Evolutionary conservation across 1,140 invertebrate genomes (phyloP).

Genomic region (Meloidogyne floridensis): DNA sequence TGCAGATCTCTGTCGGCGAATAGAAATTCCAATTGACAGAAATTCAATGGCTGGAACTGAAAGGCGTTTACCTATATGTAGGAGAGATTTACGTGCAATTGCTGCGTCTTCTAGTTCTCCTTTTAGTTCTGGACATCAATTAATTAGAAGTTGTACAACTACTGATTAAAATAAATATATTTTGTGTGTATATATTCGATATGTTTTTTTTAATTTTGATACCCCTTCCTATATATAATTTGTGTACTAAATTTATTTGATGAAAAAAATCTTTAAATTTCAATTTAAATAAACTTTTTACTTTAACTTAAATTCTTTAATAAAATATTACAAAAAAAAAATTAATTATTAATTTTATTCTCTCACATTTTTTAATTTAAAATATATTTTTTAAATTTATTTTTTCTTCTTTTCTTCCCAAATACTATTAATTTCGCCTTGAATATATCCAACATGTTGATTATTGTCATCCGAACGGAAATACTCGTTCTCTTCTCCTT

Average conservation of each 20-base stretch:
- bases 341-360: too few species aligned
- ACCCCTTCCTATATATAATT: too few species aligned
- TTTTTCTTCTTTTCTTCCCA: neutral
- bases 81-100: constrained; percentile 32
- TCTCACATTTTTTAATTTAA: too few species aligned
- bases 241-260: too few species aligned
- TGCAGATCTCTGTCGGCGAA: constrained; percentile 38
- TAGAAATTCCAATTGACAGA: constrained; percentile 48
- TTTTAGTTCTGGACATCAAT: constrained; percentile 45
- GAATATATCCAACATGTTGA: constrained; percentile 10
- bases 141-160: constrained; percentile 50
- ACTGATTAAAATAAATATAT: constrained; percentile 33
- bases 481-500: neutral
- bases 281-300: too few species aligned
- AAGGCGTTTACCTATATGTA: constrained; percentile 38
- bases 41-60: constrained; percentile 42
- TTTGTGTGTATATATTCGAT: too few species aligned
- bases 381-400: neutral
- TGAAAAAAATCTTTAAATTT: too few species aligned
- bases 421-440: neutral
- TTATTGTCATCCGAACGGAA: constrained; percentile 4
- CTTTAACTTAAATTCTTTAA: neutral
- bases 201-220: too few species aligned
- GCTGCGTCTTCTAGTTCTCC: constrained; percentile 25
- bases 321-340: too few species aligned